A percentile compares a stretch with the other conserved stretches of the same genome.
These are phyloP conservation scores for Acanthopleura granulata DNA, from an alignment of 2,888 invertebrate species.

Conservation along the genomic window DNA sequence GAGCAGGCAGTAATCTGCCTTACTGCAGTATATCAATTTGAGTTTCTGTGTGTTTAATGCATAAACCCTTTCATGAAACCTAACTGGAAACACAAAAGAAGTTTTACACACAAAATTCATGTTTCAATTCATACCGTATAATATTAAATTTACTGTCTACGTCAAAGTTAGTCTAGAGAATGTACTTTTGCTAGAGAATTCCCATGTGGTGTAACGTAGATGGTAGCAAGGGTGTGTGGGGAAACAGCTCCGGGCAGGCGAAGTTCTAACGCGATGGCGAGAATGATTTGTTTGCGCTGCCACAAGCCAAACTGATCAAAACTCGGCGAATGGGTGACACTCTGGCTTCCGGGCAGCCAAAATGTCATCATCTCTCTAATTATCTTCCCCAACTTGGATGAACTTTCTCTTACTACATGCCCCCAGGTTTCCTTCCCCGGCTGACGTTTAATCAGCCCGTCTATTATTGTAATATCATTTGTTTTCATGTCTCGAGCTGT, in stretches of 20 bases:
- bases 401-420: conserved; percentile 14
- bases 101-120: no score
- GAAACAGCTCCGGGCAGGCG: background rate
- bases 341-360: background rate
- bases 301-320: conserved; percentile 11
- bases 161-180: no score
- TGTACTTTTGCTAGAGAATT: no score
- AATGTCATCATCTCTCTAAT: conserved; percentile 15
- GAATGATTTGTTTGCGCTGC: conserved; percentile 18
- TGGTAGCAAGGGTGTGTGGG: no score
- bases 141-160: no score
- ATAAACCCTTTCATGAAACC: no score
- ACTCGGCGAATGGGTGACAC: conserved; percentile 14
- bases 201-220: no score
- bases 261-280: conserved; percentile 4
- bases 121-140: no score
- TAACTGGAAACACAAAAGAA: no score
- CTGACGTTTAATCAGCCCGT: conserved; percentile 16
- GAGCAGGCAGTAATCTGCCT: no score
- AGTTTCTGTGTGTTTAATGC: no score
- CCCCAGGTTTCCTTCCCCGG: conserved; percentile 4
- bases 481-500: conserved; percentile 11
- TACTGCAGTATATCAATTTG: no score
- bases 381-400: conserved; percentile 16
- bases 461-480: conserved; percentile 19